Percentiles rank a stretch among this genome's conserved stretches.
Conservation (phyloP, 2,888 invertebrate species). For the Melangyna quadrimaculata region DNA sequence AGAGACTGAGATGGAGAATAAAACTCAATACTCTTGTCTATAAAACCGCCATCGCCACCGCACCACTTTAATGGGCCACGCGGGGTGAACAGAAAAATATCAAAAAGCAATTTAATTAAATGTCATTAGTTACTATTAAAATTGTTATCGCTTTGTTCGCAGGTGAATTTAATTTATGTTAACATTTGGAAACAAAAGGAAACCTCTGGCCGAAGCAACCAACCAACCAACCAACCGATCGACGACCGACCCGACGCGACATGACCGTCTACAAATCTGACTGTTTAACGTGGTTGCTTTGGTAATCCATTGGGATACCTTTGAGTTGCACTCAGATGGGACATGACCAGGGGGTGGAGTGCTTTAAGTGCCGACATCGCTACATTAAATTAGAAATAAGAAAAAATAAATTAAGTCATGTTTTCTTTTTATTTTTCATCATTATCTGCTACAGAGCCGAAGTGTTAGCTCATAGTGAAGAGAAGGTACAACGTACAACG, state of each 20-base stretch:
- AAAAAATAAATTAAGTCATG: slow-evolving; percentile 63
- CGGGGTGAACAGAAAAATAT: slow-evolving; percentile 42
- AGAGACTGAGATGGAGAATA: neutral
- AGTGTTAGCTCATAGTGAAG: slow-evolving; percentile 6
- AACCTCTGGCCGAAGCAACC: slow-evolving; percentile 38
- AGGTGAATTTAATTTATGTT: slow-evolving; percentile 70
- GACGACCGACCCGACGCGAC: neutral
- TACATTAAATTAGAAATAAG: slow-evolving; percentile 38
- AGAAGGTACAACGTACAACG: neutral
- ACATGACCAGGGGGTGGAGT: neutral
- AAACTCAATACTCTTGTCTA: neutral
- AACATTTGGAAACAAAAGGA: slow-evolving; percentile 66
- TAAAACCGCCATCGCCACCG: neutral
- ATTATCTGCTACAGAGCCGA: slow-evolving; percentile 19
- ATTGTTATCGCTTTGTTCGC: slow-evolving; percentile 69
- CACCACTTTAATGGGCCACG: slow-evolving; percentile 22
- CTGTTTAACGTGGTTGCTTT: slow-evolving; percentile 2
- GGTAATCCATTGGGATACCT: neutral
- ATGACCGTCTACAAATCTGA: slow-evolving; percentile 24
- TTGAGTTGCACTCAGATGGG: neutral
- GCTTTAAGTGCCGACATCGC: slow-evolving; percentile 16
- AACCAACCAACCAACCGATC: neutral
- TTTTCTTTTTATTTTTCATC: slow-evolving; percentile 36
- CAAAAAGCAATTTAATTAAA: slow-evolving; percentile 70
- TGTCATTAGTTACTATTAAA: slow-evolving; percentile 70